These are phyloP conservation scores for Schizaphis graminum DNA, from an alignment of 2,888 invertebrate species.

Conservation along the genomic window DNA sequence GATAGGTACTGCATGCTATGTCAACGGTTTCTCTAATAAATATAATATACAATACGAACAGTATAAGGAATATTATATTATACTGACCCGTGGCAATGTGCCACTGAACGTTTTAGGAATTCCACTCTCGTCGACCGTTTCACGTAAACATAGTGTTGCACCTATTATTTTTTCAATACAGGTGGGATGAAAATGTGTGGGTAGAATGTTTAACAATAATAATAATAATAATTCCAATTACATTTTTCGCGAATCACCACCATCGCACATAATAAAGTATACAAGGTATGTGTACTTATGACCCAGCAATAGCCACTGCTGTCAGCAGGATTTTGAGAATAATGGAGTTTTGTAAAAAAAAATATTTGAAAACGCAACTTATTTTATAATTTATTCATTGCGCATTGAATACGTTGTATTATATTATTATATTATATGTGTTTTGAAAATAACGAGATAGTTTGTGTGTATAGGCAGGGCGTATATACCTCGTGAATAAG, in stretches of 20 bases:
- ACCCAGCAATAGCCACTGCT: neutral
- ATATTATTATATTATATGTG: neutral
- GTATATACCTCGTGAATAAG: neutral
- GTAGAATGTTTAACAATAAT: neutral
- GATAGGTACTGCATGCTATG: neutral
- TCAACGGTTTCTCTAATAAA: neutral
- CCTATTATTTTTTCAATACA: neutral
- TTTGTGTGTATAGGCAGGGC: neutral
- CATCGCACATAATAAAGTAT: neutral
- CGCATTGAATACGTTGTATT: neutral
- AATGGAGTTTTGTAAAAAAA: neutral
- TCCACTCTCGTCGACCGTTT: neutral
- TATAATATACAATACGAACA: neutral
- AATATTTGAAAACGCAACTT: neutral
- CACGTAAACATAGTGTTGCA: neutral
- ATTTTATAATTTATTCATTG: neutral
- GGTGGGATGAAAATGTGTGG: neutral
- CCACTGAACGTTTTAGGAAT: neutral
- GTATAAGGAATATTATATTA: neutral
- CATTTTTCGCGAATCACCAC: neutral
- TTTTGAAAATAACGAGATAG: neutral
- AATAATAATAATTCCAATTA: neutral
- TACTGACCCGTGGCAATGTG: neutral
- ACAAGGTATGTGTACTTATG: neutral
- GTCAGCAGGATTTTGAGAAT: neutral